These are phyloP conservation scores for Noctua janthina DNA, from an alignment of 2,888 invertebrate species.

Conservation along the genomic window DNA sequence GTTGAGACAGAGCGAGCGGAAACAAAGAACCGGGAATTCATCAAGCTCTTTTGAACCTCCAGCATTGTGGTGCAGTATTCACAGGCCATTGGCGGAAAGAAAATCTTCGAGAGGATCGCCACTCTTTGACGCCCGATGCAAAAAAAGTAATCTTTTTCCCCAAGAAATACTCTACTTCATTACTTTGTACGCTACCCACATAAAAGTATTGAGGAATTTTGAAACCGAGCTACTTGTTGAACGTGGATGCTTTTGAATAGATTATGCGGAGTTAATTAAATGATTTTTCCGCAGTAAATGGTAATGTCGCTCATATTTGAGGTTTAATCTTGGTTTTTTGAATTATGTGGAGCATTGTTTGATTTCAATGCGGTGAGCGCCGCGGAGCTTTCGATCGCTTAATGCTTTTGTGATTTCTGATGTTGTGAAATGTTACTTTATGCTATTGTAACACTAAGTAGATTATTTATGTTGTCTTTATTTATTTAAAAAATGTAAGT, in stretches of 20 bases:
- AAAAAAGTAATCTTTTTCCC: conserved; percentile 83
- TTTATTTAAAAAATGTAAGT: background rate
- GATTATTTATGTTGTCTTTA: background rate
- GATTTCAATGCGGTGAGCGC: conserved; percentile 30
- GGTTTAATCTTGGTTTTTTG: conserved; percentile 59
- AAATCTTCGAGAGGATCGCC: conserved; percentile 87
- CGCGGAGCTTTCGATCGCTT: conserved; percentile 11
- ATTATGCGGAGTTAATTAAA: conserved; percentile 82
- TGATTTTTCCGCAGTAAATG: conserved; percentile 74
- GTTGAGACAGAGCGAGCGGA: conserved; percentile 87
- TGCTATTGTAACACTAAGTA: background rate
- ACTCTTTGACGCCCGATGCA: conserved; percentile 87
- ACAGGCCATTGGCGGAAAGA: conserved; percentile 85
- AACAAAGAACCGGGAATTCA: conserved; percentile 89
- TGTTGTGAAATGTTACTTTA: background rate
- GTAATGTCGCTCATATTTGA: conserved; percentile 63
- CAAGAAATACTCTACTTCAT: conserved; percentile 82
- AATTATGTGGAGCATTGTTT: conserved; percentile 50
- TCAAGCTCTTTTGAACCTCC: conserved; percentile 89
- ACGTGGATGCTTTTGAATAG: conserved; percentile 82
- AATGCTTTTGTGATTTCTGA: conserved; percentile 18
- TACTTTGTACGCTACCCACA: conserved; percentile 81
- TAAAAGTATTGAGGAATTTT: conserved; percentile 81
- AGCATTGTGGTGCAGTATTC: conserved; percentile 86
- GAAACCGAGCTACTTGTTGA: conserved; percentile 85